A percentile compares a stretch with the other conserved stretches of the same genome.
These are phyloP conservation scores for Dorcus parallelipipedus DNA, from an alignment of 2,888 invertebrate species.

Conservation along the genomic window DNA sequence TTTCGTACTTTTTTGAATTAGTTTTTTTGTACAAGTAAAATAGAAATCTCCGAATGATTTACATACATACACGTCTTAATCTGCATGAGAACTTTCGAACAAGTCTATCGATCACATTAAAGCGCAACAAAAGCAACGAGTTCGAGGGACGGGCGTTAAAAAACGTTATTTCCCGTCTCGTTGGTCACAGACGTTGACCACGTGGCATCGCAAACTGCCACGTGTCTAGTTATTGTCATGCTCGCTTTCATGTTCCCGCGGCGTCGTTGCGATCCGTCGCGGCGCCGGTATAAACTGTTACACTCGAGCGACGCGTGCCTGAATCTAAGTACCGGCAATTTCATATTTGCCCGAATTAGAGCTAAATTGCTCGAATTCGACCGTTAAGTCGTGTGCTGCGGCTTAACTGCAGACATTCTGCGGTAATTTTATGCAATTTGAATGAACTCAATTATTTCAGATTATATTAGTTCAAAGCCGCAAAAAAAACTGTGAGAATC, in stretches of 20 bases:
- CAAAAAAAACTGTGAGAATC: no score
- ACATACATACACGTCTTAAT: conserved; percentile 10
- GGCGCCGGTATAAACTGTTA: conserved; percentile 38
- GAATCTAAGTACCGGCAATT: conserved; percentile 33
- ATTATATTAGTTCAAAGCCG: no score
- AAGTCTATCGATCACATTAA: conserved; percentile 15
- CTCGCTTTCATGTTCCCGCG: conserved; percentile 41
- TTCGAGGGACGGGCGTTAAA: conserved; percentile 40
- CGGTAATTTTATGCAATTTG: conserved; percentile 21
- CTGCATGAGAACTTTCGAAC: conserved; percentile 17
- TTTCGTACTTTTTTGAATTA: no score
- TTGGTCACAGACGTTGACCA: conserved; percentile 44
- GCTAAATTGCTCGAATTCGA: conserved; percentile 48
- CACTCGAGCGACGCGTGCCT: conserved; percentile 16
- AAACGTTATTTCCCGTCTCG: conserved; percentile 49
- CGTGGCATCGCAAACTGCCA: conserved; percentile 44
- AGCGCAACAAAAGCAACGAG: conserved; percentile 9
- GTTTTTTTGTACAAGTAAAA: no score
- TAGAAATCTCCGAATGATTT: background rate
- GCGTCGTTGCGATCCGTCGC: conserved; percentile 28
- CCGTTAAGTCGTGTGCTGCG: conserved; percentile 45
- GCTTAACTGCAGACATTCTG: conserved; percentile 37
- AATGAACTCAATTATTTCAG: no score
- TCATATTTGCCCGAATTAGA: conserved; percentile 49
- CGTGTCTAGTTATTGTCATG: conserved; percentile 41